Conservation (phyloP, 2,113 vertebrate species). For the Actenoides hombroni region DNA sequence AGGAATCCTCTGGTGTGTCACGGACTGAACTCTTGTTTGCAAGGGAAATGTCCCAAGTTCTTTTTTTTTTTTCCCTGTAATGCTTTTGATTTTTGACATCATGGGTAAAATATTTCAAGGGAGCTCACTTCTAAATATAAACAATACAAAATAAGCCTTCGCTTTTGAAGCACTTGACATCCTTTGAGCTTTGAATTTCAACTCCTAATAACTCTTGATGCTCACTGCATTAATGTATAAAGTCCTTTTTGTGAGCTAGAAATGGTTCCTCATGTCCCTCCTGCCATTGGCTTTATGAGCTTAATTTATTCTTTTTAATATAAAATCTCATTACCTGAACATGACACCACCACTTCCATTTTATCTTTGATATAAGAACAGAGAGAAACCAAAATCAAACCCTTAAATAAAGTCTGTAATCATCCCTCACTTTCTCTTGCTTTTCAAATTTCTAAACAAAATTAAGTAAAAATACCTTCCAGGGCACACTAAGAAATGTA, state of each 20-base stretch:
- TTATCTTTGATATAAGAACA: conserved; percentile 88
- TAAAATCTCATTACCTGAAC: conserved; percentile 89
- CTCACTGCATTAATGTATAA: conserved; percentile 69
- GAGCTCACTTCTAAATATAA: conserved; percentile 59
- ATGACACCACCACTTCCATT: conserved; percentile 77
- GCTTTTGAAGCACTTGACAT: conserved; percentile 65
- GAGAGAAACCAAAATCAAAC: conserved; percentile 87
- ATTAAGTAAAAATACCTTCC: conserved; percentile 75
- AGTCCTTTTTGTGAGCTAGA: conserved; percentile 61
- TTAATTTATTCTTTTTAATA: conserved; percentile 90
- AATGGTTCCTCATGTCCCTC: conserved; percentile 68
- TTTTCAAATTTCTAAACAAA: conserved; percentile 84
- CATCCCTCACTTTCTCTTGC: conserved; percentile 72
- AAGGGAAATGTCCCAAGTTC: conserved; percentile 37
- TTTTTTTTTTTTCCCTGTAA: neutral
- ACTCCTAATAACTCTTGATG: conserved; percentile 43
- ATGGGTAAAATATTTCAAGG: conserved; percentile 64
- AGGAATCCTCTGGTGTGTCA: conserved; percentile 63
- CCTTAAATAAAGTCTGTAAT: conserved; percentile 85
- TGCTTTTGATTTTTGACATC: conserved; percentile 69
- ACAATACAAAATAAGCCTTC: conserved; percentile 45
- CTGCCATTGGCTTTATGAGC: conserved; percentile 74
- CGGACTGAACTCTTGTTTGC: conserved; percentile 52
- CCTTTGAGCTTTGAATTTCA: conserved; percentile 69
- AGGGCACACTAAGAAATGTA: conserved; percentile 61